Base-by-base conservation (phyloP, 2,888 invertebrate genomes). In the Tenthredo amoena region DNA sequence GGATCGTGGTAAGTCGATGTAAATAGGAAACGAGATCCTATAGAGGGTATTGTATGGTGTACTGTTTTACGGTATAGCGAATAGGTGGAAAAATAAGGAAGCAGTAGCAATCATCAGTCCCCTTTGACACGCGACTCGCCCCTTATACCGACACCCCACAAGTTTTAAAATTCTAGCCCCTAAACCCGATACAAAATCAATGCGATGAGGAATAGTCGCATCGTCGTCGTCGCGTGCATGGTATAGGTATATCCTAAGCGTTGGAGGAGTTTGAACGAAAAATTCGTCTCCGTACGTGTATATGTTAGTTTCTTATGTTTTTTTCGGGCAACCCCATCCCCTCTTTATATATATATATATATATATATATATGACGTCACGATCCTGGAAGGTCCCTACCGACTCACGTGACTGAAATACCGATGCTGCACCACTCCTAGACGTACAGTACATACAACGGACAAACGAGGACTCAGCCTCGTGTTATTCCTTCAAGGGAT, bases 321-420 rank as follows among this genome's bases (percentile, higher is more conserved):
- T 72, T 40, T 40, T 72, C 5, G 9, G 37, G 37, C 9, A 72
- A 72, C 65, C 62, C 40, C 26, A 50, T 18, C 65, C 55, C 37
- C 71, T 84, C 26, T 26, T 26, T 26, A 26, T 26, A 26, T 26
- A 26, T 84, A 87, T 86, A 90, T 90, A 87, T 89, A n/a, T 26
- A 26, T 26, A 26, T 26, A 26, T 84, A 87, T 86, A 90, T 90
- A 87, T 89, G 90, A 90, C 89, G 89, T 89, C 88, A 89, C 86
- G 87, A 85, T 81, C 87, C 55, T 21, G 31, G 26, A 55, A 31
- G 31, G 34, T 55, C 47, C 47, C 50, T 9, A 3, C 40, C 43
- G 18, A 18, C 40, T n/a, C 88, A 89, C 92, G 93, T 93, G 92
- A 92, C 91, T 87, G 88, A 90, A 92, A 92, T 93, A 89, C 87